phyloP scores from a whole-genome alignment of 1,140 invertebrate genomes.

The Teleogryllus occipitalis region DNA sequence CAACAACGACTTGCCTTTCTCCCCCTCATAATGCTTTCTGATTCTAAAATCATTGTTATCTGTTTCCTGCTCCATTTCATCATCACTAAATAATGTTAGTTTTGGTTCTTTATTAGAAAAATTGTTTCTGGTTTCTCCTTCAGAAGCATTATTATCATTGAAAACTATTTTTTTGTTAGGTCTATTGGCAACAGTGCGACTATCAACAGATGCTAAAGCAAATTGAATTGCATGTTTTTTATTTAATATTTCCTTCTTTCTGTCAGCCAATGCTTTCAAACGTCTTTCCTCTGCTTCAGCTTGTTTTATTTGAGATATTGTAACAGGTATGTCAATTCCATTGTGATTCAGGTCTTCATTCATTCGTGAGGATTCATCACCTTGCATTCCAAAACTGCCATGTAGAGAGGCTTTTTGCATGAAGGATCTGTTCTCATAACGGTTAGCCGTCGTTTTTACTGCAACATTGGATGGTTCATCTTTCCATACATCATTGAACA shows the following conservation, averaged over 20 bases:
- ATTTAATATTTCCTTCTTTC: background rate
- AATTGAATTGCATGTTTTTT: background rate
- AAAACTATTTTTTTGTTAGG: background rate
- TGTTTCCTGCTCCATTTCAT: background rate
- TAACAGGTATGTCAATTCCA: background rate
- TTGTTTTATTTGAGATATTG: background rate
- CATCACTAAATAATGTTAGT: background rate
- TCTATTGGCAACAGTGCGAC: background rate
- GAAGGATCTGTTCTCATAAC: no score
- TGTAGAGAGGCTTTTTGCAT: no score
- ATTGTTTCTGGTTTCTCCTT: background rate
- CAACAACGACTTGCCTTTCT: background rate
- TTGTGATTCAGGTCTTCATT: background rate
- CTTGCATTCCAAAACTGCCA: no score
- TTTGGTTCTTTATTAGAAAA: background rate
- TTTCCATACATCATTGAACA: background rate
- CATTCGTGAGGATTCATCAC: no score
- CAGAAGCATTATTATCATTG: background rate
- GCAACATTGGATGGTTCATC: background rate
- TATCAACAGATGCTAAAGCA: background rate
- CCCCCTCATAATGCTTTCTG: background rate
- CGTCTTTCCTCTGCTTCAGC: background rate
- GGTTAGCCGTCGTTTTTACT: no score
- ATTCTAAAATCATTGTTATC: background rate
- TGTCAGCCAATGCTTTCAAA: background rate